Conservation (phyloP, 2,797 vertebrate genomes). For the Chrosomus eos region DNA sequence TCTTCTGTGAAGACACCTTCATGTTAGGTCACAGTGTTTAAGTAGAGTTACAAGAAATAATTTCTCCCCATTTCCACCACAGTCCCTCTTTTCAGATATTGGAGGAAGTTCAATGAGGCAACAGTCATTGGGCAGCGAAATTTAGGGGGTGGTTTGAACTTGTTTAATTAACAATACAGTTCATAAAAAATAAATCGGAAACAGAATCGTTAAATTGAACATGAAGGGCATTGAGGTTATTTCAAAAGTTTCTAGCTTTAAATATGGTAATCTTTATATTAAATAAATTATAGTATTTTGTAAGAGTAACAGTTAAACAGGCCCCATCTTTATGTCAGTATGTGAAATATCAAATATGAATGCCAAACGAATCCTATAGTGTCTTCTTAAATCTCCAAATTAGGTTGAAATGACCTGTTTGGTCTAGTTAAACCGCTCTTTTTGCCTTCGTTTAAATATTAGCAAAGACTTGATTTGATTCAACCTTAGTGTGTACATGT, state of each 20-base stretch:
- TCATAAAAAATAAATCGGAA: neutral
- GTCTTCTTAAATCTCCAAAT: neutral
- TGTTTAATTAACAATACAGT: neutral
- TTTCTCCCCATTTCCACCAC: neutral
- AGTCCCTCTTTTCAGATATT: neutral
- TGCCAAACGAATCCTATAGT: neutral
- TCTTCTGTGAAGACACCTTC: neutral
- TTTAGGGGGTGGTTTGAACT: slow-evolving; percentile 11
- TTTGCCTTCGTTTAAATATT: slow-evolving; percentile 3
- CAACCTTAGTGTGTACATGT: neutral
- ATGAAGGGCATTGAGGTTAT: neutral
- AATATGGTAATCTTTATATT: neutral
- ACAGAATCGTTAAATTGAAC: neutral
- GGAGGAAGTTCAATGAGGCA: neutral
- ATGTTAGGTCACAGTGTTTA: neutral
- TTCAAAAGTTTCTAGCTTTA: neutral
- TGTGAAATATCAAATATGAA: too few relatives aligned
- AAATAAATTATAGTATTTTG: neutral
- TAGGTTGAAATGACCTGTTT: neutral
- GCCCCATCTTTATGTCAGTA: neutral
- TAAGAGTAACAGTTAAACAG: neutral
- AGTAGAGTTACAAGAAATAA: neutral
- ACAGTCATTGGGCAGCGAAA: neutral
- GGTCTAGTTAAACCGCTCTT: neutral
- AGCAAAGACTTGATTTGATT: slow-evolving; percentile 11